These are phyloP conservation scores for Promerops cafer DNA, from an alignment of 2,113 vertebrate genomes.

Conservation along the genomic window DNA sequence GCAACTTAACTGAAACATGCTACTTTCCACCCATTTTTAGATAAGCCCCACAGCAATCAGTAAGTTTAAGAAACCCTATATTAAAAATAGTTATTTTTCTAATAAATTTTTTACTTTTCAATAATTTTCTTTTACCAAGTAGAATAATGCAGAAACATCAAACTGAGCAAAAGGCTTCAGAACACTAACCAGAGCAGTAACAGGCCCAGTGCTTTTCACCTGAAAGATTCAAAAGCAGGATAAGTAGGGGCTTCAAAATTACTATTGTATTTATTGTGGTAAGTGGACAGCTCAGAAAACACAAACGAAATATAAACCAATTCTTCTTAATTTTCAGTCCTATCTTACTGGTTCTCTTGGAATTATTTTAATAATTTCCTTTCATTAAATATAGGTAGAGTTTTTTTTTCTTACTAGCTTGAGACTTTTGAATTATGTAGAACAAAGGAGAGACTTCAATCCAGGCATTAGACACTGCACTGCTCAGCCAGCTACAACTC, in stretches of 20 bases:
- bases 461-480: not conserved
- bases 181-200: not conserved
- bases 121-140: not conserved
- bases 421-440: not conserved
- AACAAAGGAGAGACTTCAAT: not conserved
- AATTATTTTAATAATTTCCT: not conserved
- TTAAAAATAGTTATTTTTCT: not conserved
- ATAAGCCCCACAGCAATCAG: not conserved
- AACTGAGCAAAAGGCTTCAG: not conserved
- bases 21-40: not conserved
- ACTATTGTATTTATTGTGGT: not conserved
- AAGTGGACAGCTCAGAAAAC: not conserved
- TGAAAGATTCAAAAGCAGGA: not conserved
- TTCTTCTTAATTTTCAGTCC: not conserved
- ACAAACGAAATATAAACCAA: not conserved
- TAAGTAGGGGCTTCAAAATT: not conserved
- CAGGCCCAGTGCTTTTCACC: not conserved
- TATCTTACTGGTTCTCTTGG: not conserved
- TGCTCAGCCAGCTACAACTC: not conserved
- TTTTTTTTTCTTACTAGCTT: not conserved
- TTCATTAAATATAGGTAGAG: not conserved
- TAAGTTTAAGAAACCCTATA: not conserved
- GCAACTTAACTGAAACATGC: not conserved
- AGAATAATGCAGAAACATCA: not conserved
- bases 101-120: not conserved